Evolutionary conservation across 2,888 invertebrate species (phyloP).

Genomic region (Muschampia plurimacula): DNA sequence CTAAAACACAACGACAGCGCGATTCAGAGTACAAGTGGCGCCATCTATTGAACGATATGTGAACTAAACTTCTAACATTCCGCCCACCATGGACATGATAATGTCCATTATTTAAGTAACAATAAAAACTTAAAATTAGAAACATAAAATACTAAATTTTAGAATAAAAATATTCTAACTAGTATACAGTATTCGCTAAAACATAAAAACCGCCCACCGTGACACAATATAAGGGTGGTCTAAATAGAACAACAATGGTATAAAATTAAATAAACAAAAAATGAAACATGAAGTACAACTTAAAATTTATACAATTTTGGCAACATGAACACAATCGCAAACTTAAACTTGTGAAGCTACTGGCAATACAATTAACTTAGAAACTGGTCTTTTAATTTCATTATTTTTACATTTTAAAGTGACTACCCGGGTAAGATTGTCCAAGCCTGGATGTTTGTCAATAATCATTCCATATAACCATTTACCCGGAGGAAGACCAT

Average conservation of each 20-base stretch:
- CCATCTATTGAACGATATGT: neutral
- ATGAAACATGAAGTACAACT: neutral
- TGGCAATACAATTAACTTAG: slow-evolving; percentile 6
- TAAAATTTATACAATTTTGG: neutral
- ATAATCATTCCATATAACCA: slow-evolving; percentile 18
- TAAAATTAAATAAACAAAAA: neutral
- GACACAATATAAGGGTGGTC: neutral
- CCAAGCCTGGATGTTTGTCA: slow-evolving; percentile 6
- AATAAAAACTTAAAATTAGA: neutral
- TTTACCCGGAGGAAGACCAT: slow-evolving; percentile 21
- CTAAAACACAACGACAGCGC: no score
- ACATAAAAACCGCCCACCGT: neutral
- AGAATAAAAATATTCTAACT: neutral
- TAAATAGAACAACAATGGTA: neutral
- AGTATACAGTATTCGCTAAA: neutral
- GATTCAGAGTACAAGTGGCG: no score
- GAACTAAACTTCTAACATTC: slow-evolving; percentile 7
- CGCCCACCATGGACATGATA: slow-evolving; percentile 25
- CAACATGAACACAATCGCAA: neutral
- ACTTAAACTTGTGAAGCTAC: neutral
- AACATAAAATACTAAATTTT: neutral
- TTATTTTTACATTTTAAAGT: slow-evolving; percentile 4
- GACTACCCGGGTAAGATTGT: slow-evolving; percentile 19
- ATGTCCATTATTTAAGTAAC: slow-evolving; percentile 10
- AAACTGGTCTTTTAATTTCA: neutral